A percentile compares a stretch with the other conserved stretches of the same genome.
phyloP scores from a whole-genome alignment of 2,888 invertebrate genomes.

The Microctonus aethiopoides region DNA sequence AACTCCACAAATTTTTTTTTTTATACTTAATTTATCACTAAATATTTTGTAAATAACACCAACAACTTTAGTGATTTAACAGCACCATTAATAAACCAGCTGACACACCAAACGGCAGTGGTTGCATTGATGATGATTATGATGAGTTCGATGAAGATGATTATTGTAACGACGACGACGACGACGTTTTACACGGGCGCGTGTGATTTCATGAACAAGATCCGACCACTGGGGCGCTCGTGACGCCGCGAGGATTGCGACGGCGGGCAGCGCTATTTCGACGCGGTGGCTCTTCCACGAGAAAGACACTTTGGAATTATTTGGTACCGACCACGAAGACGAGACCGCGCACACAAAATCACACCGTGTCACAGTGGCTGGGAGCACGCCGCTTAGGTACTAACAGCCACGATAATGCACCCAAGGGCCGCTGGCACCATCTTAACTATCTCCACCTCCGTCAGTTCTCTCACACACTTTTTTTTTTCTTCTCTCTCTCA shows the following conservation, averaged over 20 bases:
- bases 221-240: constrained; percentile 44
- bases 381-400: constrained; percentile 62
- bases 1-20: background rate
- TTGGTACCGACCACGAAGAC: constrained; percentile 21
- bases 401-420: constrained; percentile 60
- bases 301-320: constrained; percentile 17
- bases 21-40: constrained; percentile 7
- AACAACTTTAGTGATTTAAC: constrained; percentile 10
- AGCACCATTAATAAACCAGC: constrained; percentile 15
- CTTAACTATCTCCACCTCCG: constrained; percentile 47
- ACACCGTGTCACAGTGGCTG: constrained; percentile 57
- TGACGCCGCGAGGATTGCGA: constrained; percentile 43
- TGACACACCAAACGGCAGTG: constrained; percentile 22
- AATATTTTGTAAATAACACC: constrained; percentile 12
- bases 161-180: constrained; percentile 24
- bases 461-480: constrained; percentile 32
- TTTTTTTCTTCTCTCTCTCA: constrained; percentile 18
- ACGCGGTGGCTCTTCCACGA: constrained; percentile 41
- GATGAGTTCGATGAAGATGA: constrained; percentile 14
- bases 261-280: constrained; percentile 44
- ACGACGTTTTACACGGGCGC: constrained; percentile 34
- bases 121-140: constrained; percentile 28
- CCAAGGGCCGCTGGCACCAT: constrained; percentile 60
- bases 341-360: constrained; percentile 46
- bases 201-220: constrained; percentile 37